Percentiles rank a stretch among this genome's conserved stretches.
Evolutionary conservation across 30 jellyfish, hydroid and myxozoan species (phyloP).

Genomic region (Hydractinia symbiolongicarpus): DNA sequence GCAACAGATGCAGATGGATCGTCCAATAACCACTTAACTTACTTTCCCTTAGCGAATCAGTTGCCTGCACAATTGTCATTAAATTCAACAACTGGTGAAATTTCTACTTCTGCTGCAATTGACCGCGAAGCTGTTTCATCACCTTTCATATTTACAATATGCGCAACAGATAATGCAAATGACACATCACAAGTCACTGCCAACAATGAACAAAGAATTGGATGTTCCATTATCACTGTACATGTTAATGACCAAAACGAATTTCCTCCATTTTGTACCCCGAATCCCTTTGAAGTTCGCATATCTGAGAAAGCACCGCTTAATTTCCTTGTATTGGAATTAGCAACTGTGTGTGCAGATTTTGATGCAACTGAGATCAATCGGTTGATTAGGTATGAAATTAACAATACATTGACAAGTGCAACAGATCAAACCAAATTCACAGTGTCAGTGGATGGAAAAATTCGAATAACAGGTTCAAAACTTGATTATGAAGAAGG

Average conservation of each 20-base stretch:
- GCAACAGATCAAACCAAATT: background rate
- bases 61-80: background rate
- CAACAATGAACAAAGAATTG: background rate
- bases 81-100: background rate
- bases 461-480: background rate
- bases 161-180: constrained; percentile 57
- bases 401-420: background rate
- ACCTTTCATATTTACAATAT: constrained; percentile 13
- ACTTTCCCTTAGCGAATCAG: background rate
- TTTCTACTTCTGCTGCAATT: background rate
- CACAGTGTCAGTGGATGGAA: constrained; percentile 22
- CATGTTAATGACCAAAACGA: constrained; percentile 66
- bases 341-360: constrained; percentile 40
- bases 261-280: constrained; percentile 41
- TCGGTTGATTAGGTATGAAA: background rate
- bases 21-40: background rate
- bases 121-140: too few relatives aligned
- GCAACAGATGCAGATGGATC: constrained; percentile 66
- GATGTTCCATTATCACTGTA: constrained; percentile 39
- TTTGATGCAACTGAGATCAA: background rate
- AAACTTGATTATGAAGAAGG: constrained; percentile 21
- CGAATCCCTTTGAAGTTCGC: background rate
- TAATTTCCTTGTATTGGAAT: background rate
- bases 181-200: constrained; percentile 15
- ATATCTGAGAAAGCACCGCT: constrained; percentile 18